phyloP scores from a whole-genome alignment of 2,888 invertebrate genomes.

The Scaptomyza polygonia region DNA sequence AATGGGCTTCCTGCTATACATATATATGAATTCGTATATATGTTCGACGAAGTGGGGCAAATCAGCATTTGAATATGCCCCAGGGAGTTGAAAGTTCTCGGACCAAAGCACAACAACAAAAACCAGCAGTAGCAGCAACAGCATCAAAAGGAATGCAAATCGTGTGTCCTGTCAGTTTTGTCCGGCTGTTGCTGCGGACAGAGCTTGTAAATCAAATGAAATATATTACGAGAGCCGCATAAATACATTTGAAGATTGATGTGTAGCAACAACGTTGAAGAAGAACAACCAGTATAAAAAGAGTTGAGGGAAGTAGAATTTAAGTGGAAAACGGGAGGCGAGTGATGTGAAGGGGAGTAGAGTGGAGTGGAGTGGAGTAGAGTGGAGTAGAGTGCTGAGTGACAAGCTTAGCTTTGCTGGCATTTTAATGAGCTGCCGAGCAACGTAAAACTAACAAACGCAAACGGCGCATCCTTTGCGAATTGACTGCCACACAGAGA shows the following conservation, averaged over 20 bases:
- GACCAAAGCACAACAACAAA: constrained; percentile 2
- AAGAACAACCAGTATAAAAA: constrained; percentile 7
- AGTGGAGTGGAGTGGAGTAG: neutral
- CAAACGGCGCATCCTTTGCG: constrained; percentile 61
- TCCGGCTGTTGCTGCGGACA: constrained; percentile 28
- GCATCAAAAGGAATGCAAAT: constrained; percentile 76
- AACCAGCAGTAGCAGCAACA: constrained; percentile 16
- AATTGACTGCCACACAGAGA: constrained; percentile 49
- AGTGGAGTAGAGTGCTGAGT: constrained; percentile 1
- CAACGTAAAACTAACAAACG: constrained; percentile 48
- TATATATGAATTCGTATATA: neutral
- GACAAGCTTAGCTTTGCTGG: constrained; percentile 38
- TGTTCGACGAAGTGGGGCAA: constrained; percentile 37
- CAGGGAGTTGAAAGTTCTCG: constrained; percentile 43
- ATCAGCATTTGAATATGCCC: constrained; percentile 77
- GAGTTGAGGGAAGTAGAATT: constrained; percentile 32
- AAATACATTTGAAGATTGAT: constrained; percentile 73
- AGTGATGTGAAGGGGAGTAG: neutral
- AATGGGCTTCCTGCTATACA: constrained; percentile 65
- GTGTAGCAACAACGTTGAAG: constrained; percentile 21
- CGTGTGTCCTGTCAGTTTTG: constrained; percentile 57
- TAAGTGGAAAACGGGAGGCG: neutral
- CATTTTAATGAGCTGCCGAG: constrained; percentile 73
- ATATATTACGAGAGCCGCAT: constrained; percentile 67
- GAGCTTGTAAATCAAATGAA: constrained; percentile 76